Evolutionary conservation across 2,797 vertebrate genomes (phyloP), one percentile per base, ranked within the genome.

Genomic region (Australoheros facetus): DNA sequence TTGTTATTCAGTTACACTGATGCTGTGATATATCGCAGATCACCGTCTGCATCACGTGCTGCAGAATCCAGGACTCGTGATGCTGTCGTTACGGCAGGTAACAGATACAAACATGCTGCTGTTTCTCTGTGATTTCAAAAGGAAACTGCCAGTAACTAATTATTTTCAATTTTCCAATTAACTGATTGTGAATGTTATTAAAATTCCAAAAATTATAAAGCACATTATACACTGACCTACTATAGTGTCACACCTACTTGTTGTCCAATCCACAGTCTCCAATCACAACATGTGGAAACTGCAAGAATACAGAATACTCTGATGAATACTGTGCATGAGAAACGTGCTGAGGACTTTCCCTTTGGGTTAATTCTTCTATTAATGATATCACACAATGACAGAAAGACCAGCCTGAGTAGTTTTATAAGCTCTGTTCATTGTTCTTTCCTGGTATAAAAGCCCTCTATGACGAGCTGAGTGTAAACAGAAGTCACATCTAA

Each of bases 401-500:
- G 71, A 23, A 74, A 57, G 72, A 70, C 3, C 55, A 37, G 39
- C 62, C 71, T 74, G 34, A 26, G 30, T 7, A 48, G 53, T 37
- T 75, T 14, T 34, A 70, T 32, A 10, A n/a, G 11, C 72, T 77
- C 66, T 81, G 77, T 80, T 81, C 81, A 54, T 84, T 89, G 78
- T 90, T 42, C 84, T 79, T 86, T 90, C 83, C 85, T 66, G 66
- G 74, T 56, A 72, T 30, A 79, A 81, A 76, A 21, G 42, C 45
- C 34, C 34, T 79, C 53, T 73, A 72, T 81, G 64, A 78, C 45
- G 3, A 60, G 23, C 32, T 59, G 80, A 66, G 85, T 81, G 89
- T 80, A 86, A 91, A 91, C 85, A 88, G 13, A 10, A 69, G 77
- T 58, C 77, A 76, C 42, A 58, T 85, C 87, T 85, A 71, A 75